Base-by-base conservation (phyloP, 2,113 vertebrate genomes). In the Campylomormyrus tamandua region DNA sequence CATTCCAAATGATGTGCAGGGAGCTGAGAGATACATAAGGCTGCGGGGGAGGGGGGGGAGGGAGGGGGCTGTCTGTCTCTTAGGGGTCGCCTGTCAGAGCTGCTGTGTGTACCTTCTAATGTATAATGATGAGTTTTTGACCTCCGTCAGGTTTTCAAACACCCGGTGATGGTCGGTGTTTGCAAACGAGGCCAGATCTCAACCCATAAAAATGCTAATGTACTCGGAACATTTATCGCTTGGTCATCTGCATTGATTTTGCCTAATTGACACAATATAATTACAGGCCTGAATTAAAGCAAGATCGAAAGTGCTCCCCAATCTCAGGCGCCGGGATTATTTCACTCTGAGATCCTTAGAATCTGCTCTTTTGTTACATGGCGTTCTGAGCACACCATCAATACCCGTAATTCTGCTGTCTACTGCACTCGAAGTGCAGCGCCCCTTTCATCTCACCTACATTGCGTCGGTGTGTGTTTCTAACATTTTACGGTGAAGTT, bases 201-300 rank as follows among this genome's bases (percentile, higher is more conserved):
- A 7, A 31, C 31, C 13, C 31, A 7, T 53, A 8, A 6, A 53
- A 56, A 53, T 17, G 50, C 27, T 35, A 87, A 53, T 56, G 50
- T 39, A 35, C 48, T 87, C 27, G 5, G 27, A 2, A 17, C 49
- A n/a, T 52, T 53, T 87, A 53, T 87, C 85, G 27, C 50, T 53
- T 35, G 85, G n/a, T 39, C 85, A 52, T 87, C 49, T 21, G 85
- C 85, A 87, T 53, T 87, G 49, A 52, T 53, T 53, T 19, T 6
- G 50, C 27, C 85, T 35, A 87, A 87, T 87, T 87, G 85, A 35
- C 85, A 53, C 49, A 53, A 87, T 27, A 86, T 86, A 86, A 86
- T 49, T 86, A 86, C 35, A 24, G 48, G n/a, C 21, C 24, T 53
- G 48, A 83, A 89, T 89, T 56, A 45, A 89, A 42, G 91, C 85